These are phyloP conservation scores for Malurus elegans DNA, from an alignment of 2,113 vertebrate genomes.

Conservation along the genomic window DNA sequence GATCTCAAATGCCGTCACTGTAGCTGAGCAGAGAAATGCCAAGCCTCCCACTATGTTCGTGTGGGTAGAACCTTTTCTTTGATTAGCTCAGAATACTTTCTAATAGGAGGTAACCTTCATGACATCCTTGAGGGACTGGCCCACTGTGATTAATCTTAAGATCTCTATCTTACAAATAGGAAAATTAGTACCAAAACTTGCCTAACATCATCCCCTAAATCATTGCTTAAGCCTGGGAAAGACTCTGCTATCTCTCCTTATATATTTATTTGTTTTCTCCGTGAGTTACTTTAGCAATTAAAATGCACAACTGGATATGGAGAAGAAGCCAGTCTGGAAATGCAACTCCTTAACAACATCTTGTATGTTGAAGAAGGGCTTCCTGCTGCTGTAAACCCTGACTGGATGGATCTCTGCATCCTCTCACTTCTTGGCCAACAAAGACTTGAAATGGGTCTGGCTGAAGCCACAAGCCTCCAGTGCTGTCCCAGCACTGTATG, in stretches of 20 bases:
- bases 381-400: neutral
- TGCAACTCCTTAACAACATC: neutral
- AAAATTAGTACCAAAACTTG: conserved; percentile 17
- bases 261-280: neutral
- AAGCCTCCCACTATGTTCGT: conserved; percentile 31
- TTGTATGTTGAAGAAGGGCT: neutral
- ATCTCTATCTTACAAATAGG: neutral
- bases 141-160: neutral
- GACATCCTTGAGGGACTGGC: conserved; percentile 7
- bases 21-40: conserved; percentile 21
- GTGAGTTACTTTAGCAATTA: neutral
- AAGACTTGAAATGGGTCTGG: neutral
- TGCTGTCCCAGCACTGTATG: neutral
- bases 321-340: neutral
- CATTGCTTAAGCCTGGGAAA: neutral
- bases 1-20: conserved; percentile 27
- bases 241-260: neutral
- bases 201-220: neutral
- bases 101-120: conserved; percentile 17
- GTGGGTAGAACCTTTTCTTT: conserved; percentile 50
- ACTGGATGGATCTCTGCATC: neutral
- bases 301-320: neutral
- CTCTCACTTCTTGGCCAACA: neutral
- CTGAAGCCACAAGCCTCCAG: neutral
- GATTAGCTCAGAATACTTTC: conserved; percentile 39